These are phyloP conservation scores for Netelia inedita DNA, from an alignment of 2,888 invertebrate genomes.

Conservation along the genomic window DNA sequence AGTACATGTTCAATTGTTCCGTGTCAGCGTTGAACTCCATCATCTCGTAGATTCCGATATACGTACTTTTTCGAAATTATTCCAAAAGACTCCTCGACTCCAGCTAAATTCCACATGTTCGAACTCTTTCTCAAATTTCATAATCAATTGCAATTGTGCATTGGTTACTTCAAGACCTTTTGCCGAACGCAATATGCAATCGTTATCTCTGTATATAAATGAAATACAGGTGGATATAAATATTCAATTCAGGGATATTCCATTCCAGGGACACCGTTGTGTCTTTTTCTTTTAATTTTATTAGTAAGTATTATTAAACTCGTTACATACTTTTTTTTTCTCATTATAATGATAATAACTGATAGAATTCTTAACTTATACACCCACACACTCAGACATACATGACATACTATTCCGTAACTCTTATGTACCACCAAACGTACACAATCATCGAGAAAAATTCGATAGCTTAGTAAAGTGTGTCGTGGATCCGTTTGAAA, in stretches of 20 bases:
- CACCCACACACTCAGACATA: conserved; percentile 80
- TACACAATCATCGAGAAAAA: conserved; percentile 77
- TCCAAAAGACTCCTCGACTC: too few species aligned
- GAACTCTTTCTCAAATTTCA: too few species aligned
- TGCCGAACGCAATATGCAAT: too few species aligned
- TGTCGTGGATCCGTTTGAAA: conserved; percentile 52
- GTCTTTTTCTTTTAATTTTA: conserved; percentile 77
- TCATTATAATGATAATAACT: conserved; percentile 81
- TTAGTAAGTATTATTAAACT: conserved; percentile 83
- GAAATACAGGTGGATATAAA: not conserved
- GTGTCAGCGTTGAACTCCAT: too few species aligned
- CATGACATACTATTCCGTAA: conserved; percentile 78
- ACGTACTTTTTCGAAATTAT: too few species aligned
- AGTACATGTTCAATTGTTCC: too few species aligned
- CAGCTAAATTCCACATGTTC: too few species aligned
- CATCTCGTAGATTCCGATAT: too few species aligned
- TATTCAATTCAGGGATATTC: not conserved
- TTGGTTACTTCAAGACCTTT: too few species aligned
- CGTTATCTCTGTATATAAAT: not conserved
- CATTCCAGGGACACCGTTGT: not conserved
- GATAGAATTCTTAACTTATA: conserved; percentile 80
- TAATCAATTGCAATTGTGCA: too few species aligned
- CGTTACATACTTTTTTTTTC: conserved; percentile 80
- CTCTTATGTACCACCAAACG: conserved; percentile 76
- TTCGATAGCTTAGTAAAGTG: conserved; percentile 67